phyloP scores from a whole-genome alignment of 2,888 invertebrate species.

The Andricus quercusramuli region DNA sequence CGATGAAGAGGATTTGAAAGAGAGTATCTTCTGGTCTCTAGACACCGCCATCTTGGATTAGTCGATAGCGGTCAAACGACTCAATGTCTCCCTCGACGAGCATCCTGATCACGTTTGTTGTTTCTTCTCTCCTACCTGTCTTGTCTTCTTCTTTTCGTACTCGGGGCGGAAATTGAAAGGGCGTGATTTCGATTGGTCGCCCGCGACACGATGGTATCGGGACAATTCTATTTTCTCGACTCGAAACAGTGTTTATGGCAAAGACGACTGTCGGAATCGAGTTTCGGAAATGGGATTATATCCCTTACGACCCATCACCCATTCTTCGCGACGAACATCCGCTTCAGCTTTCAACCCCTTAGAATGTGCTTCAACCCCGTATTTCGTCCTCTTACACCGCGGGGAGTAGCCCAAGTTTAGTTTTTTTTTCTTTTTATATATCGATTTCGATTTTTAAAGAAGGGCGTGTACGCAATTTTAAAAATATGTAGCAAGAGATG shows the following conservation, averaged over 20 bases:
- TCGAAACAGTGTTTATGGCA: slow-evolving; percentile 50
- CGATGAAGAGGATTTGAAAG: slow-evolving; percentile 66
- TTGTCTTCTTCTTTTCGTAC: slow-evolving; percentile 51
- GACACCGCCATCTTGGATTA: slow-evolving; percentile 65
- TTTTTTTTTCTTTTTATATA: not conserved
- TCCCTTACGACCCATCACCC: slow-evolving; percentile 53
- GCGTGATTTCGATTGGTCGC: slow-evolving; percentile 68
- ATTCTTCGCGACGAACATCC: slow-evolving; percentile 43
- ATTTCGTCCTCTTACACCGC: slow-evolving; percentile 19
- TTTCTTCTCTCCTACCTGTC: slow-evolving; percentile 52
- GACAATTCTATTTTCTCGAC: slow-evolving; percentile 69
- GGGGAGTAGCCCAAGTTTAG: not conserved
- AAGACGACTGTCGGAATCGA: slow-evolving; percentile 58
- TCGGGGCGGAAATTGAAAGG: slow-evolving; percentile 74
- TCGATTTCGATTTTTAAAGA: not conserved
- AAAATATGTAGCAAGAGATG: not conserved
- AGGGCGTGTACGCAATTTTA: not conserved
- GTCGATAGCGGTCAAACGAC: slow-evolving; percentile 73
- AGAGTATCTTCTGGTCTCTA: slow-evolving; percentile 48
- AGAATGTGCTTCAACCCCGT: slow-evolving; percentile 31
- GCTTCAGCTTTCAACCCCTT: slow-evolving; percentile 35
- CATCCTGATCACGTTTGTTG: slow-evolving; percentile 65
- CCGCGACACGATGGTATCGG: slow-evolving; percentile 55
- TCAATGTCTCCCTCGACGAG: slow-evolving; percentile 78
- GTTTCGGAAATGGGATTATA: slow-evolving; percentile 68